Percentiles rank a stretch among this genome's conserved stretches.
Conservation (phyloP, 2,888 invertebrate species). For the Synanthedon formicaeformis region DNA sequence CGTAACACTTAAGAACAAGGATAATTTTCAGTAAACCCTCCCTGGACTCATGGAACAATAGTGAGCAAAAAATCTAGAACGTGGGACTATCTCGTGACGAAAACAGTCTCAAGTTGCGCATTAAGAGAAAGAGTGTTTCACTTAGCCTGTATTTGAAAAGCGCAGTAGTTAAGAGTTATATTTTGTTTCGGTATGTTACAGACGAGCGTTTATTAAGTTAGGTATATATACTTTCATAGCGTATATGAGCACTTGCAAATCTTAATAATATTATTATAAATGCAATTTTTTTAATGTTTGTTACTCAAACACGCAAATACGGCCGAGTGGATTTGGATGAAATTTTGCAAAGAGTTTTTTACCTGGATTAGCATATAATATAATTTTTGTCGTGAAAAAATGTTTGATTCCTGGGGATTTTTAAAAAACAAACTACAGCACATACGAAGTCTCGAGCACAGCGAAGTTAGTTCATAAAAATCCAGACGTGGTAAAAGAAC, state of each 20-base stretch:
- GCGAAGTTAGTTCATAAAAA: too few species aligned
- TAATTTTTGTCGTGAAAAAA: too few species aligned
- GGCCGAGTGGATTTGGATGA: too few species aligned
- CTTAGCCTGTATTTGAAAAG: background rate
- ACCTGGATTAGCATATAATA: too few species aligned
- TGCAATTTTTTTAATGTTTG: too few species aligned
- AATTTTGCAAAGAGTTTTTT: too few species aligned
- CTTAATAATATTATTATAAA: too few species aligned
- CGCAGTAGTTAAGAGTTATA: background rate
- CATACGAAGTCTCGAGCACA: too few species aligned
- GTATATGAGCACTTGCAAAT: background rate
- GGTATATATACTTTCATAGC: background rate
- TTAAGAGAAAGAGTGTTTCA: background rate
- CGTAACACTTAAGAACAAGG: background rate
- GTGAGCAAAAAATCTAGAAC: background rate
- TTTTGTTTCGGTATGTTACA: background rate
- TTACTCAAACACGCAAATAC: too few species aligned
- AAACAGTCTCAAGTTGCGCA: conserved; percentile 3
- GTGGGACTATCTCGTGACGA: conserved; percentile 1
- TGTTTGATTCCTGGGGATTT: too few species aligned
- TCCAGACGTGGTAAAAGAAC: too few species aligned
- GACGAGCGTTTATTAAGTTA: background rate
- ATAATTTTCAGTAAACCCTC: background rate
- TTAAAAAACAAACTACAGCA: too few species aligned
- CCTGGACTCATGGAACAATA: background rate